Evolutionary conservation across 1,140 invertebrate species (phyloP).

Genomic region (Solenopsis fugax): DNA sequence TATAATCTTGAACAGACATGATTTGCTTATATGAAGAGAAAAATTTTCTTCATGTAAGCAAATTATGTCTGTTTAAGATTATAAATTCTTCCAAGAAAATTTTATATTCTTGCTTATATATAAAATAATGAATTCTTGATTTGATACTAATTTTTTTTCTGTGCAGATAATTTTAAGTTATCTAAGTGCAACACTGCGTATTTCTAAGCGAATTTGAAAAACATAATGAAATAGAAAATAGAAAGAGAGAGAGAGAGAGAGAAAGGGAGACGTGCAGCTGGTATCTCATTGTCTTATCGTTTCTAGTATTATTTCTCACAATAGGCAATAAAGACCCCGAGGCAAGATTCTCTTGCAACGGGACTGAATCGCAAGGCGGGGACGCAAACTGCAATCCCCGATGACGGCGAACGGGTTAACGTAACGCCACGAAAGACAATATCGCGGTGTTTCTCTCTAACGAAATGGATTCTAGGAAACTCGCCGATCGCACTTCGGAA

Average conservation of each 20-base stretch:
- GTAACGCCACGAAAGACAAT: background rate
- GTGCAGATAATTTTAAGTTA: too few relatives aligned
- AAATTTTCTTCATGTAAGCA: too few relatives aligned
- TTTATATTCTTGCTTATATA: too few relatives aligned
- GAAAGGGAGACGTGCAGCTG: background rate
- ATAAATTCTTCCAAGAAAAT: too few relatives aligned
- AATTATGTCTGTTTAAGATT: too few relatives aligned
- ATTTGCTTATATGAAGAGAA: too few relatives aligned
- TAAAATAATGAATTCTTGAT: too few relatives aligned
- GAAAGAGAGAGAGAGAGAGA: background rate
- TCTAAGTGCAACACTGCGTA: too few relatives aligned
- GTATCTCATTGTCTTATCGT: background rate
- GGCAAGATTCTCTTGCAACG: conserved; percentile 34
- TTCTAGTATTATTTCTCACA: conserved; percentile 17
- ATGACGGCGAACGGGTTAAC: background rate
- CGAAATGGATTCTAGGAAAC: conserved; percentile 39
- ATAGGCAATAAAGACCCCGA: conserved; percentile 11
- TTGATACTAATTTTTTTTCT: too few relatives aligned
- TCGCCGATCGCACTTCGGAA: conserved; percentile 57
- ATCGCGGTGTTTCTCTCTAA: background rate
- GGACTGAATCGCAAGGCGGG: conserved; percentile 16
- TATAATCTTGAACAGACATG: too few relatives aligned
- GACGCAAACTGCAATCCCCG: conserved; percentile 13
- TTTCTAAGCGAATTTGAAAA: background rate
- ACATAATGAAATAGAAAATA: background rate